A percentile compares a stretch with the other conserved stretches of the same genome.
phyloP scores from a whole-genome alignment of 2,888 invertebrate species.

The Scaptomyza polygonia region DNA sequence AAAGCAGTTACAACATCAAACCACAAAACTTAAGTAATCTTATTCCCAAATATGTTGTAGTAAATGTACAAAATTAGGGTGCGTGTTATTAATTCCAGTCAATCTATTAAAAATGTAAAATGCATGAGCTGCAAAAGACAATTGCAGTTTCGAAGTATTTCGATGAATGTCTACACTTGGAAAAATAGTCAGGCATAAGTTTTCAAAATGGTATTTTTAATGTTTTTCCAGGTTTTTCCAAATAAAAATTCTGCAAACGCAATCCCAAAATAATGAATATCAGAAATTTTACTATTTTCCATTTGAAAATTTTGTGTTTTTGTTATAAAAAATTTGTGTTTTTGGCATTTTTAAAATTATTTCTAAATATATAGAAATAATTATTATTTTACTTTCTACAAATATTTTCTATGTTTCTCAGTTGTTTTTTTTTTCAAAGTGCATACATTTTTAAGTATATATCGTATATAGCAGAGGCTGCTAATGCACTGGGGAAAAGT shows the following conservation, averaged over 20 bases:
- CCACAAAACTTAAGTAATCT: slow-evolving; percentile 37
- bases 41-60: slow-evolving; percentile 12
- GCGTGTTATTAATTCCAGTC: slow-evolving; percentile 78
- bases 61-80: slow-evolving; percentile 14
- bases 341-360: no score
- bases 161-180: background rate
- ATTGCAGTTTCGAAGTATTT: slow-evolving; percentile 57
- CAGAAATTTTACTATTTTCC: no score
- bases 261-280: no score
- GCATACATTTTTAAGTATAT: slow-evolving; percentile 8
- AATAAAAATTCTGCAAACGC: no score
- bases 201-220: background rate
- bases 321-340: no score
- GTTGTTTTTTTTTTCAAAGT: background rate
- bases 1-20: background rate
- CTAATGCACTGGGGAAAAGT: slow-evolving; percentile 52
- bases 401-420: no score
- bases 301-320: no score
- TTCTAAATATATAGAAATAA: no score
- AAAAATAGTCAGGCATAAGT: background rate
- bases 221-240: no score
- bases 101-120: slow-evolving; percentile 82
- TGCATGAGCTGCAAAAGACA: slow-evolving; percentile 65
- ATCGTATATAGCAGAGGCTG: slow-evolving; percentile 16
- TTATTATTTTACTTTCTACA: no score